phyloP scores from a whole-genome alignment of 2,113 vertebrate species.

The Hiodon alosoides region DNA sequence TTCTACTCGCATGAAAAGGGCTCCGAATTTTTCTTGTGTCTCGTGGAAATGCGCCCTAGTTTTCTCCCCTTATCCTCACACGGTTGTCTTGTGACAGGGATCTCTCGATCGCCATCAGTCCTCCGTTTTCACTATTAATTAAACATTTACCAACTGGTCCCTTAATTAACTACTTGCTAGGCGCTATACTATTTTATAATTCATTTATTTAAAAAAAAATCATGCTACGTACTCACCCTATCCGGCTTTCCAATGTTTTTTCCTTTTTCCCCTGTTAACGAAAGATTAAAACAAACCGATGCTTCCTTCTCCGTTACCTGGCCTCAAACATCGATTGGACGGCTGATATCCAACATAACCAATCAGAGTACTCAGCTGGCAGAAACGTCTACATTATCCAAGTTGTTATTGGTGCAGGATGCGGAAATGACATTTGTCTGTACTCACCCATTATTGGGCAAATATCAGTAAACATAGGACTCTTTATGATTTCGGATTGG shows the following conservation, averaged over 20 bases:
- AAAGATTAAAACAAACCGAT: constrained; percentile 33
- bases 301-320: constrained; percentile 53
- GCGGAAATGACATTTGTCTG: constrained; percentile 33
- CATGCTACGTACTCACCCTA: constrained; percentile 43
- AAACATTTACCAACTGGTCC: neutral
- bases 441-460: constrained; percentile 43
- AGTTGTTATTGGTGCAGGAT: constrained; percentile 34
- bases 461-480: constrained; percentile 33
- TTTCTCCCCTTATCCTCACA: constrained; percentile 39
- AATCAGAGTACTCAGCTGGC: constrained; percentile 30
- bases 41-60: neutral
- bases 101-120: constrained; percentile 22
- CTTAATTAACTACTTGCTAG: neutral
- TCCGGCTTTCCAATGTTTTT: constrained; percentile 23
- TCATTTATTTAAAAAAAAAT: too few relatives aligned
- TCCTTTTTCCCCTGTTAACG: constrained; percentile 36
- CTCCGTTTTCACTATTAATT: neutral
- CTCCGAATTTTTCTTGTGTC: too few relatives aligned
- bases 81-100: constrained; percentile 56
- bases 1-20: too few relatives aligned
- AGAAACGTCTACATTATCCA: constrained; percentile 26
- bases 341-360: constrained; percentile 27
- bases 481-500: constrained; percentile 42
- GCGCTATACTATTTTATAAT: too few relatives aligned
- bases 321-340: constrained; percentile 11